Conservation (phyloP, 2,888 invertebrate species). For the Spisula solida region DNA sequence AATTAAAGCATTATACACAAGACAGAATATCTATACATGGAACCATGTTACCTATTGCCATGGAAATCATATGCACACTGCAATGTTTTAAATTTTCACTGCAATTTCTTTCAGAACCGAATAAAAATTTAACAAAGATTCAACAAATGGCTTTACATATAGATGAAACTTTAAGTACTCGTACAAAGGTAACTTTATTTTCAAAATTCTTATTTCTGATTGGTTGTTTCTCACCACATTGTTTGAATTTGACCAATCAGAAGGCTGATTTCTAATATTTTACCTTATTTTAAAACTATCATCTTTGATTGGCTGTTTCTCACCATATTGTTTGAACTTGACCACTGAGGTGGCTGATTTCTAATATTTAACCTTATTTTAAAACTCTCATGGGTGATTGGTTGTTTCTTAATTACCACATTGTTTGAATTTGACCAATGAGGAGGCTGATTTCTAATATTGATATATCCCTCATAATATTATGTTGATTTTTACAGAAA, state of each 20-base stretch:
- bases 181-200: background rate
- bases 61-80: too few relatives aligned
- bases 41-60: too few relatives aligned
- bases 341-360: background rate
- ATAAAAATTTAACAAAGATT: background rate
- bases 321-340: background rate
- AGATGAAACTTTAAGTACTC: background rate
- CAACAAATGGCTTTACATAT: constrained; percentile 21
- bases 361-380: background rate
- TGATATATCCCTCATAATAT: too few relatives aligned
- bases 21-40: background rate
- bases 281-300: background rate
- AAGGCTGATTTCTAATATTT: background rate
- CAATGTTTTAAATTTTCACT: too few relatives aligned
- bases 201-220: background rate
- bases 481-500: too few relatives aligned
- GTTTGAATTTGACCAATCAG: background rate
- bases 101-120: background rate
- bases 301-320: background rate
- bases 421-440: background rate
- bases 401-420: background rate
- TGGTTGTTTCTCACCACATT: background rate
- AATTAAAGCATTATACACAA: too few relatives aligned
- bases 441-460: background rate
- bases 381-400: background rate